Conservation (phyloP, 1,140 invertebrate genomes). For the Sesamia nonagrioides region DNA sequence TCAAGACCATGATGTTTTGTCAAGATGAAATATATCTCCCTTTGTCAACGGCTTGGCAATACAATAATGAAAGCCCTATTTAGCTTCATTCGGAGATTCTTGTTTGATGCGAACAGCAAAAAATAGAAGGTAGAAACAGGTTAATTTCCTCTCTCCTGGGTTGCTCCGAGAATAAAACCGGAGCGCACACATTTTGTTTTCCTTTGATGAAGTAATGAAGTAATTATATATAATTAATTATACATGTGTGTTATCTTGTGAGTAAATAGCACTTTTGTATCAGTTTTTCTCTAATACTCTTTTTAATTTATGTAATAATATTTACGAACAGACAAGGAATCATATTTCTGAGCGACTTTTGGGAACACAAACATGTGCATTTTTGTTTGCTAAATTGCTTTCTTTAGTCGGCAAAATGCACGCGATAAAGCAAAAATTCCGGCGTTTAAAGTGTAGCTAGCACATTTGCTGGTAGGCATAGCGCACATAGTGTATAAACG, state of each 20-base stretch:
- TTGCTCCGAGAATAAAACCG: neutral
- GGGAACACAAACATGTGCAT: neutral
- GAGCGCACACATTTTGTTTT: neutral
- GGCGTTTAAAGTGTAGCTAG: slow-evolving; percentile 6
- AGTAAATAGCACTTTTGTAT: neutral
- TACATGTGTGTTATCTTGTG: neutral
- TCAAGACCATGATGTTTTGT: slow-evolving; percentile 35
- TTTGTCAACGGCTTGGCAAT: slow-evolving; percentile 21
- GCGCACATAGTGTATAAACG: slow-evolving; percentile 42
- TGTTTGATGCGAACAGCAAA: slow-evolving; percentile 22
- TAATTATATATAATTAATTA: neutral
- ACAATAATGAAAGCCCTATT: slow-evolving; percentile 42
- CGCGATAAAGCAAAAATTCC: neutral
- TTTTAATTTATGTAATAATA: neutral
- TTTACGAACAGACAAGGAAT: neutral
- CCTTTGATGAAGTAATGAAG: neutral
- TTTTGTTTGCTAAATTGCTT: neutral
- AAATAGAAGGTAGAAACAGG: slow-evolving; percentile 7
- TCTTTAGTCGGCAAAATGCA: neutral
- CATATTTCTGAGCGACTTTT: neutral
- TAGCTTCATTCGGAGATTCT: slow-evolving; percentile 33
- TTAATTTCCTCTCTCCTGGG: slow-evolving; percentile 8
- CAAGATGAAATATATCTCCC: slow-evolving; percentile 25
- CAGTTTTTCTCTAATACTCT: neutral
- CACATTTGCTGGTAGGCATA: slow-evolving; percentile 9